A percentile compares a stretch with the other conserved stretches of the same genome.
Evolutionary conservation across 2,888 invertebrate species (phyloP).

Genomic region (Mermis nigrescens): DNA sequence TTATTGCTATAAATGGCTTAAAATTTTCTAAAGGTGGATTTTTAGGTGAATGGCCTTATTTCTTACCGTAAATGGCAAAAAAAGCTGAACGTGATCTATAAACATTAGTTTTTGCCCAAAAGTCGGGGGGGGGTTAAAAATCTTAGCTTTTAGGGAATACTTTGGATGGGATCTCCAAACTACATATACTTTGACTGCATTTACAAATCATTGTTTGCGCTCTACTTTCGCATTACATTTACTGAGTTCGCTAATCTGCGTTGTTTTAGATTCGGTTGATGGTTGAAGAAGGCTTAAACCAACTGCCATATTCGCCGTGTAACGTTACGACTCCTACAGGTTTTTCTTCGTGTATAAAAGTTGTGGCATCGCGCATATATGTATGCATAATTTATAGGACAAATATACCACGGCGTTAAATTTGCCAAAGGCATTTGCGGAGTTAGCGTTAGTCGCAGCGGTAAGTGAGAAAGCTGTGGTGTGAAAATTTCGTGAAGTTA

Average conservation of each 20-base stretch:
- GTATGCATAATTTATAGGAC: conserved; percentile 46
- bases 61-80: too few relatives aligned
- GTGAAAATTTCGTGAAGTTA: conserved; percentile 5
- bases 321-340: conserved; percentile 74
- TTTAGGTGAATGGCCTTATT: too few relatives aligned
- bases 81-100: too few relatives aligned
- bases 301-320: conserved; percentile 74
- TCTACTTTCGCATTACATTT: background rate
- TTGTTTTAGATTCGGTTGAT: conserved; percentile 59
- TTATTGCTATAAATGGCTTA: too few relatives aligned
- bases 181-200: conserved; percentile 7
- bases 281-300: conserved; percentile 91
- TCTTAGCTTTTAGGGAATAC: background rate
- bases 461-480: too few relatives aligned
- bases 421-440: conserved; percentile 96
- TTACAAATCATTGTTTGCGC: background rate
- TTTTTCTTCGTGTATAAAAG: conserved; percentile 17
- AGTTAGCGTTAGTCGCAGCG: conserved; percentile 68
- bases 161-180: background rate
- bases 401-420: conserved; percentile 68
- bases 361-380: too few relatives aligned
- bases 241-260: background rate
- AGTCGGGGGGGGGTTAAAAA: too few relatives aligned
- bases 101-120: background rate
- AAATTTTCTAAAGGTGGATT: too few relatives aligned